Percentiles rank a stretch among this genome's conserved stretches.
These are phyloP conservation scores for Mus musculus DNA, from an alignment of 2,113 vertebrate genomes.

Conservation along the genomic window DNA sequence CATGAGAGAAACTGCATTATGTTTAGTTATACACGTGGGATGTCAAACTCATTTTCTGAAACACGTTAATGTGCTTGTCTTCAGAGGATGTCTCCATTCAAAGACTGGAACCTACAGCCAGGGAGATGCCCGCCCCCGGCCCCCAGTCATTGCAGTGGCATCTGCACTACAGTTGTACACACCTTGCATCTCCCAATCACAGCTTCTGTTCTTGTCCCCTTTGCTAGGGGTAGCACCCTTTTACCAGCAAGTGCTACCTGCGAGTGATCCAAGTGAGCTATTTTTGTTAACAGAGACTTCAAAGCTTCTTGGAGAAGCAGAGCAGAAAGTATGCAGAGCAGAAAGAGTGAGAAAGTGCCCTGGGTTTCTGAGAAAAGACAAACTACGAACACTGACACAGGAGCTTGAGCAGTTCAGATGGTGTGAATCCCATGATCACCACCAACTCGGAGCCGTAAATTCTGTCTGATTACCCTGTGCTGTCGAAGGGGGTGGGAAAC, in stretches of 20 bases:
- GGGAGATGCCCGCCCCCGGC: background rate
- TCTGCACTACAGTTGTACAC: background rate
- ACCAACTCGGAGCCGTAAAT: conserved; percentile 67
- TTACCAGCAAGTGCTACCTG: conserved; percentile 19
- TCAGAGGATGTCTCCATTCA: conserved; percentile 43
- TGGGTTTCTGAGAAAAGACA: conserved; percentile 45
- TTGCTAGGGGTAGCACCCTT: background rate
- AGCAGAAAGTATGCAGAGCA: conserved; percentile 8
- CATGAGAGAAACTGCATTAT: background rate
- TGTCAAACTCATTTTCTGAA: conserved; percentile 42
- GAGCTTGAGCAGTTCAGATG: conserved; percentile 62
- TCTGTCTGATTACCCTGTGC: conserved; percentile 70
- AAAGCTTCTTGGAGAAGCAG: conserved; percentile 18
- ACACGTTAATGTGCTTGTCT: conserved; percentile 24
- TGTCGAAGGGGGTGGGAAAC: conserved; percentile 51
- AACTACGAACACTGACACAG: background rate
- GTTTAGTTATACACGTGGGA: conserved; percentile 4
- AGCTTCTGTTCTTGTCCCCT: background rate
- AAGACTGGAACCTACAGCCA: background rate
- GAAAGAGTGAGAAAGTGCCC: conserved; percentile 22
- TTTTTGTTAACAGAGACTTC: background rate
- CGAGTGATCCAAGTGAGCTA: conserved; percentile 27
- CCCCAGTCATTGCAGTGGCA: background rate
- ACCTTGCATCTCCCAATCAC: background rate
- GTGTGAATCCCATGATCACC: conserved; percentile 60